Base-by-base conservation (phyloP, 2,888 invertebrate genomes). In the Elysia crispata region DNA sequence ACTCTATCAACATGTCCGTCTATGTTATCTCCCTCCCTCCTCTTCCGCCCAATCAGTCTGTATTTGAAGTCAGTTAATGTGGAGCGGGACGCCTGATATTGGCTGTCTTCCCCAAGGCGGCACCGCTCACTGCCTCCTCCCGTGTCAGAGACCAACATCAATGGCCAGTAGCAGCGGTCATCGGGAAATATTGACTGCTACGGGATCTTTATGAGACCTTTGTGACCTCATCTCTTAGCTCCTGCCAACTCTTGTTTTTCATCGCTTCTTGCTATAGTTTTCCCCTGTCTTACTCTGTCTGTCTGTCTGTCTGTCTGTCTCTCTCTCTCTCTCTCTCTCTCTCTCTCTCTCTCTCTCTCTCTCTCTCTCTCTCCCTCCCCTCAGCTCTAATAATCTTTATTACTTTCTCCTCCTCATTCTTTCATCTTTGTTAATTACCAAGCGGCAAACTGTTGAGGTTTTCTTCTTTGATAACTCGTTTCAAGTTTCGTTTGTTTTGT, bases 151-250 rank as follows among this genome's bases (percentile, higher is more conserved):
- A 64, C 54, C 72, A 18, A 23, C 64, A 54, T 72, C 57, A 78
- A 31, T 66, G 66, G 49, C 60, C 73, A 23, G 72, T 73, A 73
- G 66, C 73, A 73, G 73, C 72, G 73, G 73, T 79, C 73, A 79
- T 73, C 64, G 73, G 73, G 41, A 66, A 73, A 66, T 66, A 41
- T 79, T 79, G 78, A 79, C 73, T 79, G 73, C 60, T 41, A 41
- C 41, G 41, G 41, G 5, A 41, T 41, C 41, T 41, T 41, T 41
- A 41, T 41, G 41, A 41, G 41, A 41, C 41, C 41, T 41, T 41
- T 11, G 41, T 41, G 41, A 41, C 41, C 41, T 41, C 41, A 41
- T 41, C 41, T 41, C 41, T 41, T 41, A 41, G 41, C 41, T 41
- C 5, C 41, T 41, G 41, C 41, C 41, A 41, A 11, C 3, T 11